Evolutionary conservation across 2,113 vertebrate species (phyloP).

Genomic region (Lonchura striata): DNA sequence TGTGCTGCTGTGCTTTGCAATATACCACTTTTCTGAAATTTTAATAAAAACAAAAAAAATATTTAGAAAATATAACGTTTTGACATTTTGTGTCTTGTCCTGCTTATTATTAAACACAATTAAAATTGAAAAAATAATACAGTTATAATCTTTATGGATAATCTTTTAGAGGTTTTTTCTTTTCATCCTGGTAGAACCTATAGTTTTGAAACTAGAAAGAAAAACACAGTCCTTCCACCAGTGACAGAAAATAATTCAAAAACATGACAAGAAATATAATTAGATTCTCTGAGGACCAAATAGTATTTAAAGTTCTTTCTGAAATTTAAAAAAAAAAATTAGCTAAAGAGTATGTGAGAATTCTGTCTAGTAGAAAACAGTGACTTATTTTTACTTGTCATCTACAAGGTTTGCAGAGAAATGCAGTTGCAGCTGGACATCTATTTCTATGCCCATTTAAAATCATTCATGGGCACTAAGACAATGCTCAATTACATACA

Average conservation of each 20-base stretch:
- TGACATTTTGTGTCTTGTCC: background rate
- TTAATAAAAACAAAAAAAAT: background rate
- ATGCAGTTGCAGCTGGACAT: background rate
- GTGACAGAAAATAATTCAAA: background rate
- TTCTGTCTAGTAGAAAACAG: background rate
- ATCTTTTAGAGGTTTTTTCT: background rate
- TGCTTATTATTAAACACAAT: background rate
- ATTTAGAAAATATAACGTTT: background rate
- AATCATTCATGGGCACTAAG: background rate
- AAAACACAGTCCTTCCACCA: background rate
- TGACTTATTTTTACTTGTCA: background rate
- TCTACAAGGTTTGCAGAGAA: background rate
- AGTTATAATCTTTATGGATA: background rate
- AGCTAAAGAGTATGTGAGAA: background rate
- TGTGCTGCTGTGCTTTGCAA: background rate
- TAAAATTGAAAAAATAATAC: background rate
- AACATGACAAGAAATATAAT: background rate
- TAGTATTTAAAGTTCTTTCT: background rate
- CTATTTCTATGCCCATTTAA: background rate
- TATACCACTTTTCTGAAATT: background rate
- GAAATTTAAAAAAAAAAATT: background rate
- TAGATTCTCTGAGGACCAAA: background rate
- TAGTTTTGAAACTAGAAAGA: background rate
- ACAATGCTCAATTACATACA: background rate
- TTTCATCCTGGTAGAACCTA: background rate